A percentile compares a stretch with the other conserved stretches of the same genome.
These are phyloP conservation scores for Cinclus cinclus DNA, from an alignment of 2,113 vertebrate species.

Conservation along the genomic window DNA sequence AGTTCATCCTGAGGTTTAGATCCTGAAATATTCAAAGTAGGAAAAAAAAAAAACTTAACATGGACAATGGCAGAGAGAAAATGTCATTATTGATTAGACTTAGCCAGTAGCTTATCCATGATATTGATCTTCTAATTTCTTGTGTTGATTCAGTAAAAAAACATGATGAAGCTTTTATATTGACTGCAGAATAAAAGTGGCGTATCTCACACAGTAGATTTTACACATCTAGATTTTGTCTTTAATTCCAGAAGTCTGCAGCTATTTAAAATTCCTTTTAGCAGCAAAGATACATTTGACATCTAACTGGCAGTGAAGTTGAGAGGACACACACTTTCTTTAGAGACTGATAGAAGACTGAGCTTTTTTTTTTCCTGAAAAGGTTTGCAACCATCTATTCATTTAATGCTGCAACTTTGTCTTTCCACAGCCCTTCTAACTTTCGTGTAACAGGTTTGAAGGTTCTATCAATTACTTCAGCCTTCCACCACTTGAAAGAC, in stretches of 20 bases:
- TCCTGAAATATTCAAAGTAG: not conserved
- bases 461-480: not conserved
- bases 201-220: not conserved
- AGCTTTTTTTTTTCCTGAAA: not conserved
- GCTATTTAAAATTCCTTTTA: not conserved
- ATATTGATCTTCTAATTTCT: not conserved
- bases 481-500: not conserved
- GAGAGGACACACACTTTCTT: not conserved
- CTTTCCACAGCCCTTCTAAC: not conserved
- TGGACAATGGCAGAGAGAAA: not conserved
- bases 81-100: not conserved
- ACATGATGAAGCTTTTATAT: not conserved
- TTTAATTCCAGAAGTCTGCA: not conserved
- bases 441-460: not conserved
- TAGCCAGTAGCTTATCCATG: not conserved
- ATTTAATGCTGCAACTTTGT: not conserved
- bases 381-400: not conserved
- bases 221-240: not conserved
- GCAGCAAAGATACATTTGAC: not conserved
- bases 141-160: not conserved
- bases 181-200: not conserved
- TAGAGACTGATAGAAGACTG: not conserved
- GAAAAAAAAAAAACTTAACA: not conserved
- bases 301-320: not conserved
- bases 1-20: not conserved